A percentile compares a stretch with the other conserved stretches of the same genome.
Conservation (phyloP, 2,797 vertebrate genomes). For the Adrianichthys oophorus region DNA sequence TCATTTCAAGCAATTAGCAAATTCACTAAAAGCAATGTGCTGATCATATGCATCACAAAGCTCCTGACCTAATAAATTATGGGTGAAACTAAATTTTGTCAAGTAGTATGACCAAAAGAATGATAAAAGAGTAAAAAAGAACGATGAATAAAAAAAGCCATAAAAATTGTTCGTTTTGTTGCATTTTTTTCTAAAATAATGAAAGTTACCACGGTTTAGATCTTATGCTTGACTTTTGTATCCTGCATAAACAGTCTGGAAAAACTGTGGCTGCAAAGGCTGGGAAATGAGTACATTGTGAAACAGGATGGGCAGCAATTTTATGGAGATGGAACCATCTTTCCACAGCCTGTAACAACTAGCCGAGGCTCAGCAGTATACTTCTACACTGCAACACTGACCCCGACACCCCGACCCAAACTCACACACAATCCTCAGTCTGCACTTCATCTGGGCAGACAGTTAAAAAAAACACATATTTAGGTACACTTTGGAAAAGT, state of each 20-base stretch:
- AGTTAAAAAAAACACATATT: no score
- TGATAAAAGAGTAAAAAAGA: no score
- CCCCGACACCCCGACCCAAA: constrained; percentile 4
- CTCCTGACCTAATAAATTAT: no score
- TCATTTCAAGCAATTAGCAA: no score
- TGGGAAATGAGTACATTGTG: constrained; percentile 38
- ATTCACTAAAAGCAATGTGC: no score
- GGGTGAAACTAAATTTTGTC: no score
- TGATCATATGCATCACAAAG: no score
- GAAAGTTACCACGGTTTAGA: constrained; percentile 38
- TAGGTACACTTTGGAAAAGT: no score
- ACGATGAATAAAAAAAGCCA: not conserved
- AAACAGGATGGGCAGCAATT: constrained; percentile 11
- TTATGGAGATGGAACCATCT: constrained; percentile 39
- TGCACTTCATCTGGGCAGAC: no score
- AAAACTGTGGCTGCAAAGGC: constrained; percentile 23
- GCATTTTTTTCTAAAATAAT: constrained; percentile 15
- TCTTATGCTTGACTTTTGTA: constrained; percentile 30
- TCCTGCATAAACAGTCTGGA: constrained; percentile 56
- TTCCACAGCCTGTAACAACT: constrained; percentile 30
- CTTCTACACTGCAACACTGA: not conserved
- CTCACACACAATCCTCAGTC: not conserved
- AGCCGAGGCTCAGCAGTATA: constrained; percentile 23
- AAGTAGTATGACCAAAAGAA: no score
- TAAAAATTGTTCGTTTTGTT: constrained; percentile 23